Conservation (phyloP, 2,113 vertebrate genomes). For the Micromys minutus region DNA sequence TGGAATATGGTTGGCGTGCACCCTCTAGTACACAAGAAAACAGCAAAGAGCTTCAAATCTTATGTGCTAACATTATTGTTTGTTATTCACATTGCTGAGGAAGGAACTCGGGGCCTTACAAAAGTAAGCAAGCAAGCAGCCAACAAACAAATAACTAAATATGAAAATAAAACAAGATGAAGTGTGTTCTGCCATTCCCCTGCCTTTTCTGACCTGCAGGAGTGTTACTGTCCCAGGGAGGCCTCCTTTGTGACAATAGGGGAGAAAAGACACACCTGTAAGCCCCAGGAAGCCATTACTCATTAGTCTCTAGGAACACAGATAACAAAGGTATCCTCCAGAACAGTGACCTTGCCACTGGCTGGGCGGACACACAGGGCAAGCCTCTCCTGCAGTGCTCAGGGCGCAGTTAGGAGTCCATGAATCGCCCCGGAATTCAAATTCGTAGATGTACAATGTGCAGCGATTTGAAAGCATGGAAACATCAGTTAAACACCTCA, state of each 20-base stretch:
- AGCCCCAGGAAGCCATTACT: background rate
- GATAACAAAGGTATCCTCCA: background rate
- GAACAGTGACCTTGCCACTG: background rate
- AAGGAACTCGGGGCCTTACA: background rate
- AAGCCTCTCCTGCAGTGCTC: background rate
- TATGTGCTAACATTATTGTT: background rate
- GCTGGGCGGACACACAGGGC: accelerated
- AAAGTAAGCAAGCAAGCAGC: no score
- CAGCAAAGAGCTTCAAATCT: background rate
- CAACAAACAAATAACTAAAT: background rate
- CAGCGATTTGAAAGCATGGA: background rate
- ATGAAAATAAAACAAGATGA: no score
- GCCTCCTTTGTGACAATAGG: background rate
- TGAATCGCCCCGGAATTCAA: background rate
- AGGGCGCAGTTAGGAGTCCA: background rate
- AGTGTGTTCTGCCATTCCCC: background rate
- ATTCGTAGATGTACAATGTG: background rate
- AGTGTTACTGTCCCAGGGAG: background rate
- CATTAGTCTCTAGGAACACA: background rate
- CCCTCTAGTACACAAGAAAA: background rate
- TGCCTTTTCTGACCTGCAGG: background rate
- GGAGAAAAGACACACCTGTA: background rate
- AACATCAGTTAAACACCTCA: background rate
- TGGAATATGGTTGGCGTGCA: background rate
- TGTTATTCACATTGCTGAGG: background rate